Evolutionary conservation across 2,113 vertebrate genomes (phyloP).

Genomic region (Macaca fascicularis): T2T-MFA8v1.1 NC_088379.1:115026001-115026500

Average conservation of each 20-base stretch:
- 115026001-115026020: too few relatives aligned
- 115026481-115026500: neutral
- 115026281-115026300: neutral
- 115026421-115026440: neutral
- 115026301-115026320: neutral
- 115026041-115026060: neutral
- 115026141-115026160: neutral
- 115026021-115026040: too few relatives aligned
- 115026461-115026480: too few relatives aligned
- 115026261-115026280: neutral
- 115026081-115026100: neutral
- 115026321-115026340: conserved; percentile 4
- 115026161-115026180: neutral
- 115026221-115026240: neutral
- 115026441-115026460: neutral
- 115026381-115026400: neutral
- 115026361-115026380: neutral
- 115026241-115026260: conserved; percentile 11
- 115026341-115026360: neutral
- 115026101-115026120: neutral
- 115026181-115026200: neutral
- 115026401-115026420: neutral
- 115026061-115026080: neutral
- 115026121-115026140: neutral
- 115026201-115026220: neutral